Conservation (phyloP, 1,140 invertebrate species). For the Sinella curviseta region DNA sequence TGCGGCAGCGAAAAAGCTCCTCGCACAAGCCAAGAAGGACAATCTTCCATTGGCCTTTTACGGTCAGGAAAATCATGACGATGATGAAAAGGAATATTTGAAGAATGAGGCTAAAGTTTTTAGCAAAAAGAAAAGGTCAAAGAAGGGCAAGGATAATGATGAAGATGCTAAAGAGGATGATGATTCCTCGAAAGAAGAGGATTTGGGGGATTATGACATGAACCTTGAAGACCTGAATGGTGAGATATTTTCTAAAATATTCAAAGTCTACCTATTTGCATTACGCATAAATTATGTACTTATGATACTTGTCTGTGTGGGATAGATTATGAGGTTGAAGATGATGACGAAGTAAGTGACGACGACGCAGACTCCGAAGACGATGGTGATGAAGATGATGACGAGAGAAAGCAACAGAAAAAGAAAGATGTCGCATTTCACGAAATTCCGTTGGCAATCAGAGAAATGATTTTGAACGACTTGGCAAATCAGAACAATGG, state of each 20-base stretch:
- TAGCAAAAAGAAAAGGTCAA: not conserved
- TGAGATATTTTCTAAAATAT: too few species aligned
- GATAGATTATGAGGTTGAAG: not conserved
- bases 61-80: constrained; percentile 23
- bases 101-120: not conserved
- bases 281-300: too few species aligned
- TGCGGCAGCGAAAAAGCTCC: not conserved
- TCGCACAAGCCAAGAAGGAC: not conserved
- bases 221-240: too few species aligned
- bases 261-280: too few species aligned
- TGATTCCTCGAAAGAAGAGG: not conserved
- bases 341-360: not conserved
- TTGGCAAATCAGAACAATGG: constrained; percentile 14
- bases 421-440: not conserved
- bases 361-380: not conserved
- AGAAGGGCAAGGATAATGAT: not conserved
- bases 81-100: constrained; percentile 4
- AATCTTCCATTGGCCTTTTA: not conserved
- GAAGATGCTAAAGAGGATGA: not conserved
- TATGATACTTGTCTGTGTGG: too few species aligned
- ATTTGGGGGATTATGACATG: not conserved
- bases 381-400: not conserved
- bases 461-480: constrained; percentile 23
- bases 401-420: not conserved
- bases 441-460: not conserved